phyloP scores from a whole-genome alignment of 2,113 vertebrate genomes.

The Opisthocomus hoazin region DNA sequence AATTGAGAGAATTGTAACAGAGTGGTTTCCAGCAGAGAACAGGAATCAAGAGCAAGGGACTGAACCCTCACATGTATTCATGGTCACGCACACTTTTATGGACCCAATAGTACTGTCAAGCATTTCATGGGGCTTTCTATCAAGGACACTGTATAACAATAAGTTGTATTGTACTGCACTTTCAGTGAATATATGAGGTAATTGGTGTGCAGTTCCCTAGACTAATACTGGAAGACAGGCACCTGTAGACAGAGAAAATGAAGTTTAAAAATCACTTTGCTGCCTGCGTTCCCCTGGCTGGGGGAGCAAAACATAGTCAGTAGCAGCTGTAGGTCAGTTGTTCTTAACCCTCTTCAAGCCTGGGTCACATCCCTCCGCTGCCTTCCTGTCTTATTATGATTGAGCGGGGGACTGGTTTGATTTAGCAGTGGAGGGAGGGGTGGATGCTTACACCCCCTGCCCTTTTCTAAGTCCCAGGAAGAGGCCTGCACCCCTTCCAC shows the following conservation, averaged over 20 bases:
- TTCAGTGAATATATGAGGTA: slow-evolving; percentile 61
- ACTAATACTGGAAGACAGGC: slow-evolving; percentile 49
- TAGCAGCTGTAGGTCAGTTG: neutral
- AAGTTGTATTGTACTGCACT: slow-evolving; percentile 57
- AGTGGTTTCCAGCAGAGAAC: slow-evolving; percentile 61
- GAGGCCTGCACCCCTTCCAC: neutral
- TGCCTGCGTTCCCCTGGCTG: neutral
- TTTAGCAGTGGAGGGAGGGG: neutral
- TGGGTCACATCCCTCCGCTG: neutral
- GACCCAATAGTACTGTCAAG: slow-evolving; percentile 51
- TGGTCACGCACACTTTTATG: slow-evolving; percentile 51
- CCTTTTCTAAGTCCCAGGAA: neutral
- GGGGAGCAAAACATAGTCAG: neutral
- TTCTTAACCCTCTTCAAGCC: neutral
- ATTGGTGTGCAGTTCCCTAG: slow-evolving; percentile 60
- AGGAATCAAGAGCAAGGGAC: slow-evolving; percentile 43
- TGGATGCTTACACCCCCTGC: neutral
- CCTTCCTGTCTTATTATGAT: neutral
- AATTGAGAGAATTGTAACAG: slow-evolving; percentile 52
- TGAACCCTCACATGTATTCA: slow-evolving; percentile 53
- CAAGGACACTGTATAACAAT: slow-evolving; percentile 57
- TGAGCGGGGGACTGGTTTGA: neutral
- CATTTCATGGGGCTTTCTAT: slow-evolving; percentile 48
- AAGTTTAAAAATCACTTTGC: slow-evolving; percentile 49
- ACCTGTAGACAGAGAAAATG: slow-evolving; percentile 48